Percentiles rank a stretch among this genome's conserved stretches.
phyloP scores from a whole-genome alignment of 2,888 invertebrate species.

The Macroteleia sp. region DNA sequence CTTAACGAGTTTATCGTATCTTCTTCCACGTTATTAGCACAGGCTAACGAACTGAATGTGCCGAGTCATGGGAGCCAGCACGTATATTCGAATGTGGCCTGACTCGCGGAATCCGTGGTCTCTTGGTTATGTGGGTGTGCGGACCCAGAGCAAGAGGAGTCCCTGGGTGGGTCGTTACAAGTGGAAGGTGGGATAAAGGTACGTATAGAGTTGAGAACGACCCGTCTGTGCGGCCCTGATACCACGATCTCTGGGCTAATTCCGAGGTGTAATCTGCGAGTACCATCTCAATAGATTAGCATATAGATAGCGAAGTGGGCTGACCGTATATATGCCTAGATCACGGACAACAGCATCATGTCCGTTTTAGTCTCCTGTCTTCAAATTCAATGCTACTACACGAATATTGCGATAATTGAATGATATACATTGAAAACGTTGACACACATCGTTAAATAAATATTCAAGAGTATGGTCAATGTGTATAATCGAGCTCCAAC shows the following conservation, averaged over 20 bases:
- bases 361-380: conserved; percentile 76
- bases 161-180: conserved; percentile 71
- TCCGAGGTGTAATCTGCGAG: conserved; percentile 83
- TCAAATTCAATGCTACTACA: conserved; percentile 59
- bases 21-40: conserved; percentile 79
- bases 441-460: conserved; percentile 23
- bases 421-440: conserved; percentile 47
- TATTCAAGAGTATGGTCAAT: too few relatives aligned
- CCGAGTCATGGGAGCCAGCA: conserved; percentile 73
- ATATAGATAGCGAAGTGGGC: conserved; percentile 83
- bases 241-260: conserved; percentile 80
- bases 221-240: conserved; percentile 77
- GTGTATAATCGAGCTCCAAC: too few relatives aligned
- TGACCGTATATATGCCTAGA: conserved; percentile 77
- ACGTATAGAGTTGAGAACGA: conserved; percentile 56
- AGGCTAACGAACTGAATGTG: conserved; percentile 77
- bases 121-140: conserved; percentile 65
- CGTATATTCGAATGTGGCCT: conserved; percentile 39
- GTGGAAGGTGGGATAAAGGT: conserved; percentile 79
- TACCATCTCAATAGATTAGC: conserved; percentile 84
- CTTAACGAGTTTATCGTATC: conserved; percentile 76
- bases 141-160: conserved; percentile 67
- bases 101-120: conserved; percentile 43
- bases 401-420: conserved; percentile 58
- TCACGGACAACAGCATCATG: conserved; percentile 73